A percentile compares a stretch with the other conserved stretches of the same genome.
These are phyloP conservation scores for Melanostoma mellinum DNA, from an alignment of 2,888 invertebrate genomes.

Conservation along the genomic window DNA sequence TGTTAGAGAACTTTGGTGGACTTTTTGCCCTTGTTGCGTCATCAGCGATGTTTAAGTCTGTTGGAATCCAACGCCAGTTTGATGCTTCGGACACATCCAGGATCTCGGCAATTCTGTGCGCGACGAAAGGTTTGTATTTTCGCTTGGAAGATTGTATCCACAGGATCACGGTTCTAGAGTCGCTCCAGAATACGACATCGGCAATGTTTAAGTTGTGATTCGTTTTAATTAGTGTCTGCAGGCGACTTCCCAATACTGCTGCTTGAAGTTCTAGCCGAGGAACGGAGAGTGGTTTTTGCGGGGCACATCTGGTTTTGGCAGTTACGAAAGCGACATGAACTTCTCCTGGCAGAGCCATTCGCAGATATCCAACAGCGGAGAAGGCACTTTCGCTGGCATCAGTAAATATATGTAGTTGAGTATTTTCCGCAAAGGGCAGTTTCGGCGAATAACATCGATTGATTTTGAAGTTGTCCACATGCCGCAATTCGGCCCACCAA, in stretches of 20 bases:
- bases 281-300: slow-evolving; percentile 36
- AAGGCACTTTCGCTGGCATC: slow-evolving; percentile 50
- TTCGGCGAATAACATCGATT: no score
- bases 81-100: slow-evolving; percentile 17
- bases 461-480: no score
- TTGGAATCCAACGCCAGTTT: slow-evolving; percentile 13
- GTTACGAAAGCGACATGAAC: slow-evolving; percentile 18
- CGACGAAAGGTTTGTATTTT: slow-evolving; percentile 73
- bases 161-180: slow-evolving; percentile 54
- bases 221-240: slow-evolving; percentile 5
- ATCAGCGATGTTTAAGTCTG: not conserved
- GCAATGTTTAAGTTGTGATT: slow-evolving; percentile 20
- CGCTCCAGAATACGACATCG: slow-evolving; percentile 40
- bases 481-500: no score
- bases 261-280: slow-evolving; percentile 48
- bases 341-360: not conserved
- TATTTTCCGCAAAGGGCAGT: no score
- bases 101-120: slow-evolving; percentile 63
- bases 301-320: slow-evolving; percentile 41
- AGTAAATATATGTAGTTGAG: slow-evolving; percentile 57
- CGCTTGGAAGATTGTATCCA: slow-evolving; percentile 59
- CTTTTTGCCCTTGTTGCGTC: not conserved
- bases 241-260: slow-evolving; percentile 38
- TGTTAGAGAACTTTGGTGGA: not conserved
- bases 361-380: slow-evolving; percentile 21